Conservation (phyloP, 1,140 invertebrate genomes). For the Lutraria rhynchaena region DNA sequence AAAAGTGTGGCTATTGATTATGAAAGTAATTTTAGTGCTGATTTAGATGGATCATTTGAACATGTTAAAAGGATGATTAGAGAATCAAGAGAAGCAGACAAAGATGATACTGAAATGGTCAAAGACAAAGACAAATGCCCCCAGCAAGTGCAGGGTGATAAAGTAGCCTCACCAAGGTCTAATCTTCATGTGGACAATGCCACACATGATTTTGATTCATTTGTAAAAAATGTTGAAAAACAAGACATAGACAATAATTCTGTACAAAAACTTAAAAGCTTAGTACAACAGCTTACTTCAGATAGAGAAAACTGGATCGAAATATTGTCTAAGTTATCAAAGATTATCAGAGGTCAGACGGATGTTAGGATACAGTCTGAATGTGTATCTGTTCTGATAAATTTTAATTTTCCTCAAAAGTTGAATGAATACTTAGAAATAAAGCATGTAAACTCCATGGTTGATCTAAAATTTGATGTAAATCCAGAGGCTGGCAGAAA, state of each 20-base stretch:
- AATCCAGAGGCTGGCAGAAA: background rate
- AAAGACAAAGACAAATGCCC: too few relatives aligned
- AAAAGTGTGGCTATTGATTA: too few relatives aligned
- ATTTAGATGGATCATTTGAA: too few relatives aligned
- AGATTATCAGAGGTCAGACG: constrained; percentile 4
- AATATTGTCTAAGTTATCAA: background rate
- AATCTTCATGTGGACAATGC: too few relatives aligned
- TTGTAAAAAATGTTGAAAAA: too few relatives aligned
- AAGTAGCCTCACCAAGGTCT: too few relatives aligned
- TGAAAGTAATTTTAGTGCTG: too few relatives aligned
- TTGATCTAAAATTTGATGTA: background rate
- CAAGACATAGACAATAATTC: background rate
- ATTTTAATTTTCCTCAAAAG: background rate
- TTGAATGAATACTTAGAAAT: background rate
- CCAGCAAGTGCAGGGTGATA: too few relatives aligned
- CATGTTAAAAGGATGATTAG: too few relatives aligned
- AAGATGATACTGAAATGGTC: too few relatives aligned
- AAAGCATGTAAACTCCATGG: background rate
- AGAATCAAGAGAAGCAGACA: too few relatives aligned
- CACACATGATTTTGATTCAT: too few relatives aligned
- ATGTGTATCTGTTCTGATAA: background rate
- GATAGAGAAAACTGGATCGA: background rate
- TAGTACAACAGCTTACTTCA: background rate
- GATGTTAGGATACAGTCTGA: background rate
- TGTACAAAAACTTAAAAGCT: background rate